Evolutionary conservation across 2,888 invertebrate genomes (phyloP), one percentile per base, ranked within the genome.

Genomic region (Lampropteryx suffumata): DNA sequence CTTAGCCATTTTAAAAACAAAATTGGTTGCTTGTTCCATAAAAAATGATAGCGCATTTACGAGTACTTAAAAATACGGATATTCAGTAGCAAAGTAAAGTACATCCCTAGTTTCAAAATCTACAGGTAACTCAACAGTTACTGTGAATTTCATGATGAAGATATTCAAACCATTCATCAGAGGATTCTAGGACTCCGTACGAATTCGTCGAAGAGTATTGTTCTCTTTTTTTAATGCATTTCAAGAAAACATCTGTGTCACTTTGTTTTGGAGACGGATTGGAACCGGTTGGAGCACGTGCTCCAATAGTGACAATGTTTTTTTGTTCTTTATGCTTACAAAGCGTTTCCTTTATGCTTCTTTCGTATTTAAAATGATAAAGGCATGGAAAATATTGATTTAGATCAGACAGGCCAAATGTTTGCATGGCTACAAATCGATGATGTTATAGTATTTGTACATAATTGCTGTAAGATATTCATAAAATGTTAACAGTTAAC

Each of bases 201-300:
- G 56, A 60, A 52, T 65, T 11, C 33, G 13, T 13, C n/a, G 21
- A 26, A 21, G 8, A 17, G 37, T 65, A 69, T 78, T 79, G 69
- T 79, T 54, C 57, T 48, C n/a, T 53, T 71, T 70, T 75, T 77
- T 74, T 48, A 40, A 63, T 67, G 42, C 60, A 61, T 65, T 73
- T 76, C 71, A 61, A 52, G 53, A 72, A 72, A 76, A 78, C 79
- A 82, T 82, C 79, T 84, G 83, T 75, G 54, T 66, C 72, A 1
- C 68, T 77, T 81, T 79, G 74, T 78, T 75, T 74, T 64, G 69
- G 57, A 39, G 51, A 56, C 33, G 55, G 47, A 54, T 57, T 56
- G 55, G 52, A 65, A 58, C 62, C 59, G 59, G 60, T 67, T 59
- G 57, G 60, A 74, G 82, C 87, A 84, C 85, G 87, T 83, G 84